Evolutionary conservation across 2,888 invertebrate genomes (phyloP).

Genomic region (Platycheirus albimanus): DNA sequence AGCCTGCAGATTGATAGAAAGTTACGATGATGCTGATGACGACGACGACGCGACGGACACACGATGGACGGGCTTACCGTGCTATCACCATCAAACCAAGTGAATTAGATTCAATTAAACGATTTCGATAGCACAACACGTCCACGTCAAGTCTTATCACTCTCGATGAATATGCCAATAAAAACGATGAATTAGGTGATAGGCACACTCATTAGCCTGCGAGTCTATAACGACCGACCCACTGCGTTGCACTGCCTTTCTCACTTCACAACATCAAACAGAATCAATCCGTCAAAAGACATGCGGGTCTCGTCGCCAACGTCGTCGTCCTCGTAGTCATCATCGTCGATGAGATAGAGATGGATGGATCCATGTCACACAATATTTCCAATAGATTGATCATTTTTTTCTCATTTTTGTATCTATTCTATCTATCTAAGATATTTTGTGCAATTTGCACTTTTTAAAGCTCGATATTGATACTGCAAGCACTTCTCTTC

Average conservation of each 20-base stretch:
- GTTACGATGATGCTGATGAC: no score
- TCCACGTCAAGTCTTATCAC: constrained; percentile 51
- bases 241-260: constrained; percentile 52
- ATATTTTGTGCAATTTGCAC: constrained; percentile 27
- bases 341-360: not conserved
- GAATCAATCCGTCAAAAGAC: constrained; percentile 56
- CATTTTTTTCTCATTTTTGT: constrained; percentile 32
- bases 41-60: no score
- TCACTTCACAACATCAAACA: constrained; percentile 38
- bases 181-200: constrained; percentile 69
- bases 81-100: constrained; percentile 56
- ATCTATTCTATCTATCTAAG: not conserved
- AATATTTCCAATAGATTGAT: constrained; percentile 30
- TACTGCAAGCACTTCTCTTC: constrained; percentile 39
- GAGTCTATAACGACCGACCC: constrained; percentile 23
- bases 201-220: constrained; percentile 47
- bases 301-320: constrained; percentile 13
- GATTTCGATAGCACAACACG: constrained; percentile 61
- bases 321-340: not conserved
- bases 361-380: constrained; percentile 37
- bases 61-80: not conserved
- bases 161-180: constrained; percentile 63
- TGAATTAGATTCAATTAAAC: constrained; percentile 72
- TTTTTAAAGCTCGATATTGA: constrained; percentile 25
- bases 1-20: constrained; percentile 50